Base-by-base conservation (phyloP, 2,888 invertebrate species). In the Entomobrya multifasciata region DNA sequence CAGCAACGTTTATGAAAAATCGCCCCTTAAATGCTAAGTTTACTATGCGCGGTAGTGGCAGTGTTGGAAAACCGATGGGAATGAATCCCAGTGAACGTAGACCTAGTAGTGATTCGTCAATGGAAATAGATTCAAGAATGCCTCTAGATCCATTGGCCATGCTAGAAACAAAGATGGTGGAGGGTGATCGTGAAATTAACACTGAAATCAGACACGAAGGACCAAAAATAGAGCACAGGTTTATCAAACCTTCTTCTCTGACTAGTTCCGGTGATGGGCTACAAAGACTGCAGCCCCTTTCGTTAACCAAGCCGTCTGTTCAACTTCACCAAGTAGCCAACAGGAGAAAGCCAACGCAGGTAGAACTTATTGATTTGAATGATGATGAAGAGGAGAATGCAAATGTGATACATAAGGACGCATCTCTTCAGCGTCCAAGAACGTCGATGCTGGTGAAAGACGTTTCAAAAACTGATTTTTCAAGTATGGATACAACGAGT, bases 151-250 rank as follows among this genome's bases (percentile, higher is more conserved):
- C 88, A 13, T 76, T 88, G 17, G 86, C 87, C 60, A 87, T 89
- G 89, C 80, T 89, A 11, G 89, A 89, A 25, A 88, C 89, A 1
- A 77, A 83, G 67, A 85, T 89, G 82, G 87, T 87, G 47, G 89
- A 89, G 44, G 88, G 87, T 65, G 89, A 89, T 44, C 83, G 86
- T 57, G 89, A 88, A 79, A 84, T 88, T 74, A 57, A 74, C 55
- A 49, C 86, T 11, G 86, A 80, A 77, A 65, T 79, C 65, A 78
- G 79, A 30, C 85, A 77, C 20, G 82, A 80, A 62, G 86, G 86
- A 78, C 80, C 88, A 81, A 81, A 81, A 82, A 30, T 87, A 41
- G 81, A 81, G 47, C 79, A 85, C 84, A 85, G 84, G 60, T 87
- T 87, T 60, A 86, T 86, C 8, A 86, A 83, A 41, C 83, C 78